These are phyloP conservation scores for Anadara kagoshimensis DNA, from an alignment of 1,140 invertebrate genomes.

Conservation along the genomic window DNA sequence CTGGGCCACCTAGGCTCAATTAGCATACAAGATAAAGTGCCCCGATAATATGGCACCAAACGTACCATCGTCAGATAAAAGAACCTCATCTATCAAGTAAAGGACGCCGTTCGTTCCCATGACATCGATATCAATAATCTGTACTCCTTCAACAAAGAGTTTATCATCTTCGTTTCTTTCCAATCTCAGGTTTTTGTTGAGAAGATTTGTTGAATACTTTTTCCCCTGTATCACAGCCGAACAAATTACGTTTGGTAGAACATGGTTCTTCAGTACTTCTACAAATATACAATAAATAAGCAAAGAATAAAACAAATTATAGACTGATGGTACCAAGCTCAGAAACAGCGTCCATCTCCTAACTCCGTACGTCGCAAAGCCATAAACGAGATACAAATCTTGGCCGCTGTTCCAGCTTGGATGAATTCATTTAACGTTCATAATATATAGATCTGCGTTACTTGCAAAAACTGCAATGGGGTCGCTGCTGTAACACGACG, in stretches of 20 bases:
- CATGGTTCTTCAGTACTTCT: constrained; percentile 80
- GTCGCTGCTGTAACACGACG: too few species aligned
- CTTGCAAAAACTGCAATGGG: too few species aligned
- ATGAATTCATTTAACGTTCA: too few species aligned
- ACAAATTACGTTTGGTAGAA: constrained; percentile 81
- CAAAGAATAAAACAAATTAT: constrained; percentile 56
- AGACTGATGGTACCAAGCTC: too few species aligned
- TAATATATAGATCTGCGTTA: too few species aligned
- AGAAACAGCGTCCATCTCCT: too few species aligned
- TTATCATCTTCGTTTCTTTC: constrained; percentile 75
- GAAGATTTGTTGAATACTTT: constrained; percentile 75
- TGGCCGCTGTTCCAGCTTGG: too few species aligned
- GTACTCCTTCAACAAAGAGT: constrained; percentile 74
- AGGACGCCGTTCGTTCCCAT: constrained; percentile 79
- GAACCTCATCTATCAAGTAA: constrained; percentile 76
- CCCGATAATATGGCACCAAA: too few species aligned
- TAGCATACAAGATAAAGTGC: too few species aligned
- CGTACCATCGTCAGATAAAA: constrained; percentile 76
- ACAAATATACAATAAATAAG: constrained; percentile 13
- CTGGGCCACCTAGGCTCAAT: too few species aligned
- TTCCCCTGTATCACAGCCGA: constrained; percentile 77
- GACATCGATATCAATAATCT: constrained; percentile 74
- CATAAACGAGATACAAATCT: too few species aligned
- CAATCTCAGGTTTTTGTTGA: constrained; percentile 76
- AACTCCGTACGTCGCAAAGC: too few species aligned